Conservation (phyloP, 53 echinoderm and acorn worm species). For the Henricia sp. region DNA sequence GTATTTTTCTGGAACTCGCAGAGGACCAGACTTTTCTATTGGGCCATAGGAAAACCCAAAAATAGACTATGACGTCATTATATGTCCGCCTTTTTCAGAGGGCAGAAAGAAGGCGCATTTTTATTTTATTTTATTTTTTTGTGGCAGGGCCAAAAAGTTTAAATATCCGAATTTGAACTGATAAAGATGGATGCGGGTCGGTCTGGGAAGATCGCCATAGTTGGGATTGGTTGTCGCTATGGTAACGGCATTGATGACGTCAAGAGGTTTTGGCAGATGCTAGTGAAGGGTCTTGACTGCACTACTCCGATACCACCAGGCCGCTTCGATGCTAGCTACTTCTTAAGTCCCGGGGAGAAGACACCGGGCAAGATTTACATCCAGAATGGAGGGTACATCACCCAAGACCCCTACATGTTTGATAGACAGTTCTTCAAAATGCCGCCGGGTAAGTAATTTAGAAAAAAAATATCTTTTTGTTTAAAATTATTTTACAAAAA, state of each 20-base stretch:
- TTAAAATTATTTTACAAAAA: too few relatives aligned
- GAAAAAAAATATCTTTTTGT: too few relatives aligned
- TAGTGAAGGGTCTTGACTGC: slow-evolving; percentile 85
- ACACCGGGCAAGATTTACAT: slow-evolving; percentile 95
- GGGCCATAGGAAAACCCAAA: too few relatives aligned
- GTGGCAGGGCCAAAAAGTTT: not conserved
- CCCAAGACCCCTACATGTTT: slow-evolving; percentile 64
- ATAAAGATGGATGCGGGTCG: not conserved
- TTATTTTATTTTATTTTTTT: too few relatives aligned
- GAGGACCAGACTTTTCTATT: too few relatives aligned
- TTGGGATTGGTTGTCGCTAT: slow-evolving; percentile 98
- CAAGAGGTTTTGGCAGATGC: slow-evolving; percentile 93
- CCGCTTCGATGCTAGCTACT: slow-evolving; percentile 85
- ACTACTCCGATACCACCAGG: slow-evolving; percentile 82
- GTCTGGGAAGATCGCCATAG: slow-evolving; percentile 66
- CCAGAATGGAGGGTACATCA: slow-evolving; percentile 68
- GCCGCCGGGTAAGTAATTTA: slow-evolving; percentile 71
- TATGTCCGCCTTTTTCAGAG: not conserved
- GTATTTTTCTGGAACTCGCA: too few relatives aligned
- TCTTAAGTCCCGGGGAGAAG: slow-evolving; percentile 83
- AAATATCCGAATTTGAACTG: not conserved
- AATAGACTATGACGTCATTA: not conserved
- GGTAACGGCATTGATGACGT: slow-evolving; percentile 82
- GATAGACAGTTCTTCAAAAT: slow-evolving; percentile 77
- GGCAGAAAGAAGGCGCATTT: not conserved